A percentile compares a stretch with the other conserved stretches of the same genome.
These are phyloP conservation scores for Heliconius aoede DNA, from an alignment of 2,888 invertebrate genomes.

Conservation along the genomic window DNA sequence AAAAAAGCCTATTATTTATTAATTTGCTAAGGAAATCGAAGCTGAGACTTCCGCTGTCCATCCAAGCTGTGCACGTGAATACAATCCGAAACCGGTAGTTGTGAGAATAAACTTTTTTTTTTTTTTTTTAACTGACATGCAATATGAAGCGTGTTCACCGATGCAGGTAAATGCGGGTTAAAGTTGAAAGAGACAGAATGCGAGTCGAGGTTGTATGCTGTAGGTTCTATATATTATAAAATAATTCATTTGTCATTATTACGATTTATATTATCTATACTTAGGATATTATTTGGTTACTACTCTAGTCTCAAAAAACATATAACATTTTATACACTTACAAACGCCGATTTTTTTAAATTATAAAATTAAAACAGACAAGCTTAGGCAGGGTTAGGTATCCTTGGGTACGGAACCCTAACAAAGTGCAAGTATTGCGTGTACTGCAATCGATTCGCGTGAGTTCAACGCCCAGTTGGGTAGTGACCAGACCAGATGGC, in stretches of 20 bases:
- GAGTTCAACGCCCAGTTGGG: conserved; percentile 22
- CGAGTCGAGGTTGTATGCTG: neutral
- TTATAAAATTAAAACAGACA: neutral
- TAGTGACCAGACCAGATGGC: conserved; percentile 28
- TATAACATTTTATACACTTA: neutral
- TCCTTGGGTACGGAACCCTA: conserved; percentile 8
- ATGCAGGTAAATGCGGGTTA: conserved; percentile 22
- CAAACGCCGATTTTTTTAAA: neutral
- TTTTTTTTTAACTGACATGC: conserved; percentile 1
- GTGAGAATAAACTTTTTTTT: neutral
- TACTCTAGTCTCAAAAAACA: too few species aligned
- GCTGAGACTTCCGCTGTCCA: neutral
- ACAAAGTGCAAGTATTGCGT: conserved; percentile 22
- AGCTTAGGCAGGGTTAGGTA: neutral
- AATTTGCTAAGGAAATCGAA: neutral
- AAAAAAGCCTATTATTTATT: neutral
- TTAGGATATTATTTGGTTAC: too few species aligned
- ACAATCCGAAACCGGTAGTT: neutral
- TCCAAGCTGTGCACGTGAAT: neutral
- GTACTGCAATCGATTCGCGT: conserved; percentile 30
- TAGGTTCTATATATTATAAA: neutral
- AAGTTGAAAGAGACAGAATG: neutral
- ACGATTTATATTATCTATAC: too few species aligned
- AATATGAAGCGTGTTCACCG: conserved; percentile 11
- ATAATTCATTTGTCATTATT: neutral